Percentiles rank a stretch among this genome's conserved stretches.
Evolutionary conservation across 2,888 invertebrate species (phyloP).

Genomic region (Parnassius smintheus): DNA sequence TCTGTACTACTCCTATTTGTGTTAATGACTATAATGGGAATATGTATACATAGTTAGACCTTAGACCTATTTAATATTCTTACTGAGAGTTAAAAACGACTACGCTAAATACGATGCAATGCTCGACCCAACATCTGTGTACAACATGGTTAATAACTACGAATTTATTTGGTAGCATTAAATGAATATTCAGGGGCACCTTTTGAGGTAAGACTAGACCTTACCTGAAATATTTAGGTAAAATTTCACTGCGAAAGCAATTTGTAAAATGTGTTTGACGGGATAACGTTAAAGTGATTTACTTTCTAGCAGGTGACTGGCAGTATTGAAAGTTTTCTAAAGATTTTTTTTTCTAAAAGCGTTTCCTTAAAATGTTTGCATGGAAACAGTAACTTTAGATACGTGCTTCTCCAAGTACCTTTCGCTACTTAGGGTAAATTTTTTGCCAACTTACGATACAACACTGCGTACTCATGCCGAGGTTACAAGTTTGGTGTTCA

Average conservation of each 20-base stretch:
- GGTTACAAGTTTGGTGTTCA: too few species aligned
- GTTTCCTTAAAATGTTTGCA: too few species aligned
- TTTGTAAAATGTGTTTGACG: constrained; percentile 11
- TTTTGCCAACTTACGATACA: too few species aligned
- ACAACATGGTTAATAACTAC: constrained; percentile 16
- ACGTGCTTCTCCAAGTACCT: too few species aligned
- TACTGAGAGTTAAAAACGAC: constrained; percentile 1
- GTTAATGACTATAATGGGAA: too few species aligned
- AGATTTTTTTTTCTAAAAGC: too few species aligned
- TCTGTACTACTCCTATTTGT: too few species aligned
- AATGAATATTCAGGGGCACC: constrained; percentile 25
- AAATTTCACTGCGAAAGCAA: constrained; percentile 7
- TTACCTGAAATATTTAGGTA: constrained; percentile 16
- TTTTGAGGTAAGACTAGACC: constrained; percentile 8
- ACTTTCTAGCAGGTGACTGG: constrained; percentile 2
- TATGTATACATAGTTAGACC: too few species aligned
- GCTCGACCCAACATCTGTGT: constrained; percentile 5
- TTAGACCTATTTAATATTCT: too few species aligned
- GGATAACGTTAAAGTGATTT: constrained; percentile 9
- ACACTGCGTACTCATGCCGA: too few species aligned
- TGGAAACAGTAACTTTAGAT: too few species aligned
- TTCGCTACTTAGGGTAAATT: too few species aligned
- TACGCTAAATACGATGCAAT: constrained; percentile 13
- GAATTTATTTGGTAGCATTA: constrained; percentile 21
- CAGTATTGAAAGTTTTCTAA: background rate